These are phyloP conservation scores for Idris sp. DNA, from an alignment of 1,140 invertebrate genomes.

Conservation along the genomic window DNA sequence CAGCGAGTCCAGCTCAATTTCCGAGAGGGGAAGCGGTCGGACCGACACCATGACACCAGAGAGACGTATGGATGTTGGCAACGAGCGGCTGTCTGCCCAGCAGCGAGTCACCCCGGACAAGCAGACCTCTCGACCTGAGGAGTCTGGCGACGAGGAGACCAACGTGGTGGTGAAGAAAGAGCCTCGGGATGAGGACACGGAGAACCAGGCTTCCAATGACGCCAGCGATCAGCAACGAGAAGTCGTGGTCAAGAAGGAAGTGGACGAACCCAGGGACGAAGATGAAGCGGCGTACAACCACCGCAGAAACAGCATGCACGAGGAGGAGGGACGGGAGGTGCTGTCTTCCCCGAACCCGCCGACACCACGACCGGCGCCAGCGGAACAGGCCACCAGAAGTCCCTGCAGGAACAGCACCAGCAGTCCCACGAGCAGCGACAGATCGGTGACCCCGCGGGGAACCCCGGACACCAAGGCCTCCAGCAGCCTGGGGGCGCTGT, in stretches of 20 bases:
- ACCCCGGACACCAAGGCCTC: constrained; percentile 85
- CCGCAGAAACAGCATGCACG: constrained; percentile 69
- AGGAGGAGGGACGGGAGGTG: constrained; percentile 73
- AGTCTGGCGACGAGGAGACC: constrained; percentile 75
- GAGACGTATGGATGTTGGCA: constrained; percentile 83
- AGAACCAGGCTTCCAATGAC: constrained; percentile 65
- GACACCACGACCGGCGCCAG: constrained; percentile 70
- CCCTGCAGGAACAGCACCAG: constrained; percentile 81
- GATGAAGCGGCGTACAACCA: constrained; percentile 73
- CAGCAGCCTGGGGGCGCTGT: constrained; percentile 87
- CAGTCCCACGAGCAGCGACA: constrained; percentile 85
- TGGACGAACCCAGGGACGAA: constrained; percentile 74
- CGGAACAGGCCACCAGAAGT: constrained; percentile 76
- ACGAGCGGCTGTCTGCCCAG: constrained; percentile 76
- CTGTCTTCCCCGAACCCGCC: constrained; percentile 80
- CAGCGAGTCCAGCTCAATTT: constrained; percentile 91
- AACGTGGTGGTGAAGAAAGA: constrained; percentile 75
- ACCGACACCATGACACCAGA: constrained; percentile 88
- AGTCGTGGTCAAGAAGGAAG: constrained; percentile 75
- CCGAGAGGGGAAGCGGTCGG: constrained; percentile 85
- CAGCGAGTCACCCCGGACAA: constrained; percentile 87
- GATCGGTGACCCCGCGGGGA: constrained; percentile 84
- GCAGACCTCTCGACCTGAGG: constrained; percentile 74
- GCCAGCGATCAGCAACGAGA: constrained; percentile 66
- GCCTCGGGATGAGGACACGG: constrained; percentile 73